These are phyloP conservation scores for Crenichthys baileyi DNA, from an alignment of 2,797 vertebrate genomes.

Conservation along the genomic window DNA sequence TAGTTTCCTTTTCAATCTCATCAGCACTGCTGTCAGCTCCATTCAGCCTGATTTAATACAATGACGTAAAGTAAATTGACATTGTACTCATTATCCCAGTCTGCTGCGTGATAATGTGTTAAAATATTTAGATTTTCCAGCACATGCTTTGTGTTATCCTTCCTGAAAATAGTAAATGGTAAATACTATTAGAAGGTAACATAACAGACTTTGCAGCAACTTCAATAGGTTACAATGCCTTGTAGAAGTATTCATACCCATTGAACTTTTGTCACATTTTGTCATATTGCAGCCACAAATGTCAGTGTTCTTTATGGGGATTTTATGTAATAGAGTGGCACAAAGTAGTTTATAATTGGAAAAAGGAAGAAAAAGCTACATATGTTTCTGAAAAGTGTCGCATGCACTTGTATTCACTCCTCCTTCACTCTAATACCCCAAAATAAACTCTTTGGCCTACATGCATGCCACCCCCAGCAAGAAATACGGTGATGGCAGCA, in stretches of 20 bases:
- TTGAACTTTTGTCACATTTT: neutral
- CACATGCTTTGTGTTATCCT: slow-evolving; percentile 19
- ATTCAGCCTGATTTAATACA: slow-evolving; percentile 15
- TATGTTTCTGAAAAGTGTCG: too few species aligned
- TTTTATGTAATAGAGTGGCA: neutral
- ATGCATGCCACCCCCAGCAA: neutral
- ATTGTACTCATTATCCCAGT: slow-evolving; percentile 39
- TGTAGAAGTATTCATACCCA: neutral
- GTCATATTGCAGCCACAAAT: neutral
- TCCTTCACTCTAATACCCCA: neutral
- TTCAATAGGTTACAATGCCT: neutral
- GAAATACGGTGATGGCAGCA: neutral
- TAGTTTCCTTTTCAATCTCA: slow-evolving; percentile 15
- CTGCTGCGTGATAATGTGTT: slow-evolving; percentile 34
- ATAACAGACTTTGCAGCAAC: slow-evolving; percentile 9
- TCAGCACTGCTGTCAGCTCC: slow-evolving; percentile 15
- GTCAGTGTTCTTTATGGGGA: neutral
- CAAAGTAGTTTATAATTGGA: neutral
- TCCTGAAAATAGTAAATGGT: slow-evolving; percentile 9
- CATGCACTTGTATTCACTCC: neutral
- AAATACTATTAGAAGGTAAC: neutral
- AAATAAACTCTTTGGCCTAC: too few species aligned
- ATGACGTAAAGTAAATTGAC: slow-evolving; percentile 16
- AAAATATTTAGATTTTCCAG: slow-evolving; percentile 51
- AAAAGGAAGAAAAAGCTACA: too few species aligned